A percentile compares a stretch with the other conserved stretches of the same genome.
These are phyloP conservation scores for Lepus europaeus DNA, from an alignment of 2,113 vertebrate genomes.

Conservation along the genomic window DNA sequence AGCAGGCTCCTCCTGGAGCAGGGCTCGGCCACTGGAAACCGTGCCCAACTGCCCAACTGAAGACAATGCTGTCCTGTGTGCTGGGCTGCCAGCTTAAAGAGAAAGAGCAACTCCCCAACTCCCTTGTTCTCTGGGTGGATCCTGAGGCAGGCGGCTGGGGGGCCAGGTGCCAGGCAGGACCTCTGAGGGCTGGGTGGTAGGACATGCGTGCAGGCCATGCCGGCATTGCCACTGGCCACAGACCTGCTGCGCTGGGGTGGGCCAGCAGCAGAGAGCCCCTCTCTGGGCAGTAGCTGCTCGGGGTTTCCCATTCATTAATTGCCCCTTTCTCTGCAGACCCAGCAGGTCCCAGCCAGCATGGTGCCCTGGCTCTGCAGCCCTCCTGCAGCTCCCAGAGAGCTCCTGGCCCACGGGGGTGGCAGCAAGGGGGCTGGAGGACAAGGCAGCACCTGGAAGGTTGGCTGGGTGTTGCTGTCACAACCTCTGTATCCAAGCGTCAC, in stretches of 20 bases:
- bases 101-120: background rate
- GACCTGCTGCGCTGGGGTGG: background rate
- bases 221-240: background rate
- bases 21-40: background rate
- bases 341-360: too few relatives aligned
- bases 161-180: rapidly evolving
- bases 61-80: background rate
- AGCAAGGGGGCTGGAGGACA: background rate
- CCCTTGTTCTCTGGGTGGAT: background rate
- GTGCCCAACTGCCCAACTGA: background rate
- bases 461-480: rapidly evolving
- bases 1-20: background rate
- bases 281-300: background rate
- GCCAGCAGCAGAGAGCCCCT: background rate
- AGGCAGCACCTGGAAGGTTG: background rate
- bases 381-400: background rate
- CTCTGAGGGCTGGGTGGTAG: background rate
- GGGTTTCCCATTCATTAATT: too few relatives aligned
- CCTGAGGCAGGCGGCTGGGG: background rate
- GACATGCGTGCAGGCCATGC: background rate
- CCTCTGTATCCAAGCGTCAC: background rate
- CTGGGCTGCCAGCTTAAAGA: background rate
- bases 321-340: background rate
- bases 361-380: background rate
- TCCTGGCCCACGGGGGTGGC: background rate